These are phyloP conservation scores for Spermophilus dauricus DNA, from an alignment of 2,113 vertebrate species.

Conservation along the genomic window DNA sequence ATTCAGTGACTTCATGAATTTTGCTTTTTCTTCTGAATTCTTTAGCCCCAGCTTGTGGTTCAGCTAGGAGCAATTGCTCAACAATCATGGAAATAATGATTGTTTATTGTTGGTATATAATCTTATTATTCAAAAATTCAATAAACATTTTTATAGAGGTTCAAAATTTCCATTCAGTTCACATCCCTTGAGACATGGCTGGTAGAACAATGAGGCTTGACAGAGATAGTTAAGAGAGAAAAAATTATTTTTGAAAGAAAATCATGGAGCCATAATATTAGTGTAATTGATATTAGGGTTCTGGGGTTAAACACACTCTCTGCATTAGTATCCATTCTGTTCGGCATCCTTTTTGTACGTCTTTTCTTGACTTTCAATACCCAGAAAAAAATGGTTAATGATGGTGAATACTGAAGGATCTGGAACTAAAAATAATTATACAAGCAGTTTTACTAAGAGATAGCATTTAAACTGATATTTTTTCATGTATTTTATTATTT, in stretches of 20 bases:
- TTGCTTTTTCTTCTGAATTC: constrained; percentile 65
- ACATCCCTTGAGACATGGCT: constrained; percentile 63
- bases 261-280: constrained; percentile 62
- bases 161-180: constrained; percentile 77
- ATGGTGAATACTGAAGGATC: not conserved
- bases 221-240: constrained; percentile 7
- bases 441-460: constrained; percentile 16
- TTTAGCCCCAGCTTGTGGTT: constrained; percentile 53
- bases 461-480: not conserved
- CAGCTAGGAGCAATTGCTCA: constrained; percentile 66
- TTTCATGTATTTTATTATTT: not conserved
- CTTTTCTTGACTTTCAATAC: constrained; percentile 47
- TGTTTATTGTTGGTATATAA: constrained; percentile 69
- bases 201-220: constrained; percentile 60
- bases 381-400: not conserved
- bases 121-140: constrained; percentile 76
- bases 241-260: constrained; percentile 74
- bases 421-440: constrained; percentile 63
- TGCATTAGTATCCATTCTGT: constrained; percentile 42
- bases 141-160: constrained; percentile 66
- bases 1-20: constrained; percentile 1
- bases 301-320: constrained; percentile 61
- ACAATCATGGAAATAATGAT: constrained; percentile 71
- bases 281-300: constrained; percentile 49
- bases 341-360: constrained; percentile 41